Percentiles rank a stretch among this genome's conserved stretches.
These are phyloP conservation scores for Phasia obesa DNA, from an alignment of 2,888 invertebrate genomes.

Conservation along the genomic window DNA sequence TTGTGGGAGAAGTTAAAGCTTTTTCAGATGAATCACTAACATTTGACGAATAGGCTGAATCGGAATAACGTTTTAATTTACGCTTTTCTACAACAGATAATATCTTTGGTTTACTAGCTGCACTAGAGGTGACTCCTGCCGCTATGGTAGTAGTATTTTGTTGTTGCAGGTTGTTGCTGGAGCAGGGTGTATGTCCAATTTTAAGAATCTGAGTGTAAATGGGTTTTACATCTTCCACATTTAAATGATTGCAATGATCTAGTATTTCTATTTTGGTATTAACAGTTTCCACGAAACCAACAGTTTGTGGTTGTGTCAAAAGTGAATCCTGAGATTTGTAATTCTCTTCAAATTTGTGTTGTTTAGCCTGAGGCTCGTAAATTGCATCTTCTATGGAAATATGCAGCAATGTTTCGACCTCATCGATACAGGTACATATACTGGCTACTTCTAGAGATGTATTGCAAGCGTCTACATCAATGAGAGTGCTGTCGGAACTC, in stretches of 20 bases:
- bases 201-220: constrained; percentile 78
- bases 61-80: constrained; percentile 77
- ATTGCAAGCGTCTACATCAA: constrained; percentile 76
- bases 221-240: constrained; percentile 49
- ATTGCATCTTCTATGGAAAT: constrained; percentile 81
- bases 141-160: constrained; percentile 25
- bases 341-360: constrained; percentile 70
- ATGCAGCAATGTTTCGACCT: constrained; percentile 76
- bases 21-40: constrained; percentile 66
- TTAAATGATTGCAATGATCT: constrained; percentile 38
- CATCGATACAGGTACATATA: constrained; percentile 60
- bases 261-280: constrained; percentile 68
- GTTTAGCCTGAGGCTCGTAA: constrained; percentile 76
- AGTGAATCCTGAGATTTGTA: constrained; percentile 27
- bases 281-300: constrained; percentile 47
- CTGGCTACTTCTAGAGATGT: constrained; percentile 72
- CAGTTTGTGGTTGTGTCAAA: constrained; percentile 13
- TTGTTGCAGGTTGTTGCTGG: constrained; percentile 12
- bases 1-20: constrained; percentile 14
- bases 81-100: constrained; percentile 83
- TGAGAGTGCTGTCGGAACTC: constrained; percentile 80
- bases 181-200: constrained; percentile 74
- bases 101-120: constrained; percentile 84
- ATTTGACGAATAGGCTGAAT: constrained; percentile 71
- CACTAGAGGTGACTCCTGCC: constrained; percentile 74